phyloP scores from a whole-genome alignment of 2,888 invertebrate species.

The Sinelater perroti region DNA sequence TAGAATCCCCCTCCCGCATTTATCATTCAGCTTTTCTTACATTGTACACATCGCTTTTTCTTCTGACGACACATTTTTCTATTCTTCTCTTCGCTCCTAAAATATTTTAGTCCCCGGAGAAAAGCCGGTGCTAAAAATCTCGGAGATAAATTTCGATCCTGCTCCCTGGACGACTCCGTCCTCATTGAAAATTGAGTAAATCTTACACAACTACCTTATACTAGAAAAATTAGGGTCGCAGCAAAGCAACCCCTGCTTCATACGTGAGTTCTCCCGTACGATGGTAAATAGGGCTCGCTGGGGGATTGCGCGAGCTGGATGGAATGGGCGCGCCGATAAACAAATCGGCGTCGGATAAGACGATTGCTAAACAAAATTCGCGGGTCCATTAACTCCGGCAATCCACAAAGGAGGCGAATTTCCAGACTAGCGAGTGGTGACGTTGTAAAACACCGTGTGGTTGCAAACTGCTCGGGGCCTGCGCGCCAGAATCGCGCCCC shows the following conservation, averaged over 20 bases:
- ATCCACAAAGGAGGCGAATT: conserved; percentile 37
- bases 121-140: conserved; percentile 41
- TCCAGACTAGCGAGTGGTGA: conserved; percentile 39
- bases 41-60: conserved; percentile 54
- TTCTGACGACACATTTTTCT: conserved; percentile 54
- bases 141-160: conserved; percentile 39
- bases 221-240: conserved; percentile 30
- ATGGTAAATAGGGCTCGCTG: conserved; percentile 28
- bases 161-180: conserved; percentile 28
- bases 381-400: conserved; percentile 34
- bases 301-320: conserved; percentile 25
- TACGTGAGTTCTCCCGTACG: conserved; percentile 26
- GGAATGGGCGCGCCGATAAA: conserved; percentile 24
- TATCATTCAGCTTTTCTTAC: conserved; percentile 53
- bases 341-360: conserved; percentile 24
- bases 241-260: conserved; percentile 25
- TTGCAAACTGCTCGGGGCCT: conserved; percentile 39
- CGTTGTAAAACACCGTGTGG: conserved; percentile 41
- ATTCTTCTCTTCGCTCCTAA: conserved; percentile 50
- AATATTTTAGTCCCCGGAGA: conserved; percentile 50
- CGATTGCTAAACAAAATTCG: conserved; percentile 30
- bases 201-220: conserved; percentile 33
- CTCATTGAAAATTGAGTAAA: conserved; percentile 40
- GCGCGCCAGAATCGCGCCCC: conserved; percentile 39
- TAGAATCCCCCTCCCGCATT: conserved; percentile 51